These are phyloP conservation scores for Tetragonula clypearis DNA, from an alignment of 1,140 invertebrate genomes.

Conservation along the genomic window DNA sequence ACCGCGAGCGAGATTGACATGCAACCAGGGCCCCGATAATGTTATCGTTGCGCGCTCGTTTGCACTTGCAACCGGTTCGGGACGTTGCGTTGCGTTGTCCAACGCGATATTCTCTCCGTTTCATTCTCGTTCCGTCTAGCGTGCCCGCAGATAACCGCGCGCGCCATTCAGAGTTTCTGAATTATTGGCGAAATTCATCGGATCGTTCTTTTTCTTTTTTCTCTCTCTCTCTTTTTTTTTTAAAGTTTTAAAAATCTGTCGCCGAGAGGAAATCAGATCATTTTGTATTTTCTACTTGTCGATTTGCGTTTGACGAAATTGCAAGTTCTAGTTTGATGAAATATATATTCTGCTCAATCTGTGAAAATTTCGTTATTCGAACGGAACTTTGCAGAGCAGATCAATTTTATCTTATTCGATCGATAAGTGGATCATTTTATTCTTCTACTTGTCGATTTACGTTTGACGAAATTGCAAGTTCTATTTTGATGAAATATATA, in stretches of 20 bases:
- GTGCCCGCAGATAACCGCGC: background rate
- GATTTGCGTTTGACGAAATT: no score
- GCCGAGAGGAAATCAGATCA: background rate
- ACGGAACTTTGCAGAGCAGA: no score
- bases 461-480: no score
- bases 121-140: background rate
- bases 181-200: background rate
- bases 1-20: constrained; percentile 15
- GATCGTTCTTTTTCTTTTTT: background rate
- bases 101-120: constrained; percentile 5
- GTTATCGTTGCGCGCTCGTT: constrained; percentile 14
- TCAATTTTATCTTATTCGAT: no score
- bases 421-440: no score
- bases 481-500: no score
- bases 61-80: background rate
- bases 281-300: no score
- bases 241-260: background rate
- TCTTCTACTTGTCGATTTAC: no score
- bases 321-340: no score
- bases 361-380: no score
- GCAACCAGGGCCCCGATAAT: constrained; percentile 28
- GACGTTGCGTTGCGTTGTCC: background rate
- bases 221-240: background rate
- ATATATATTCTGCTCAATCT: no score
- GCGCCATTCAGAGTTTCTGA: background rate